phyloP scores from a whole-genome alignment of 2,797 vertebrate species.

The Melanotaenia boesemani region DNA sequence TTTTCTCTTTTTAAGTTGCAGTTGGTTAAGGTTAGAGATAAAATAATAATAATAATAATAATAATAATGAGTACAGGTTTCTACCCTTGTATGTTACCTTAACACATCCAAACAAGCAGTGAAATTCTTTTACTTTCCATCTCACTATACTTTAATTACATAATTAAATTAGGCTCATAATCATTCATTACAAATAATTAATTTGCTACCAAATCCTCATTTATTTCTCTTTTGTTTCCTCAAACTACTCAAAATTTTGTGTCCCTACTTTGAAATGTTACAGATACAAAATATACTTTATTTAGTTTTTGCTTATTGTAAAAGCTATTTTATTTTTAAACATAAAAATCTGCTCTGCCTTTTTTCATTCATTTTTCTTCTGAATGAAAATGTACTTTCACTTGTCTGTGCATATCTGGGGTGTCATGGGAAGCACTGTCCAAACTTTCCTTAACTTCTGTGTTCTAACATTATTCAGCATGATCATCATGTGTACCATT shows the following conservation, averaged over 20 bases:
- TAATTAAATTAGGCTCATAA: neutral
- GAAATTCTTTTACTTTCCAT: neutral
- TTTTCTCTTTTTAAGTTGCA: too few relatives aligned
- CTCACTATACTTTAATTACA: neutral
- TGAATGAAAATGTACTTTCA: neutral
- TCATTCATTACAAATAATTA: neutral
- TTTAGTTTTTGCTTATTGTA: neutral
- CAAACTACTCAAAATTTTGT: neutral
- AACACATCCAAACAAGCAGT: neutral
- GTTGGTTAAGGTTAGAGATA: too few relatives aligned
- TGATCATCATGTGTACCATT: constrained; percentile 99
- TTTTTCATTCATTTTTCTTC: neutral
- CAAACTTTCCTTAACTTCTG: constrained; percentile 76
- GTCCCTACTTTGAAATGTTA: neutral
- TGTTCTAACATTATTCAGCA: constrained; percentile 94
- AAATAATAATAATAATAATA: neutral
- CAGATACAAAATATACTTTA: neutral
- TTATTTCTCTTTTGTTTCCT: neutral
- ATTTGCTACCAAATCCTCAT: neutral
- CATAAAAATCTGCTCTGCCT: neutral
- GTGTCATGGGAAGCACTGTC: neutral
- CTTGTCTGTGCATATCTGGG: constrained; percentile 3
- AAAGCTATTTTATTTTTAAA: neutral
- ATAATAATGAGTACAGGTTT: neutral
- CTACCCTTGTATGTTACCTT: neutral